Evolutionary conservation across 1,140 invertebrate species (phyloP).

Genomic region (Frieseomelitta varia): DNA sequence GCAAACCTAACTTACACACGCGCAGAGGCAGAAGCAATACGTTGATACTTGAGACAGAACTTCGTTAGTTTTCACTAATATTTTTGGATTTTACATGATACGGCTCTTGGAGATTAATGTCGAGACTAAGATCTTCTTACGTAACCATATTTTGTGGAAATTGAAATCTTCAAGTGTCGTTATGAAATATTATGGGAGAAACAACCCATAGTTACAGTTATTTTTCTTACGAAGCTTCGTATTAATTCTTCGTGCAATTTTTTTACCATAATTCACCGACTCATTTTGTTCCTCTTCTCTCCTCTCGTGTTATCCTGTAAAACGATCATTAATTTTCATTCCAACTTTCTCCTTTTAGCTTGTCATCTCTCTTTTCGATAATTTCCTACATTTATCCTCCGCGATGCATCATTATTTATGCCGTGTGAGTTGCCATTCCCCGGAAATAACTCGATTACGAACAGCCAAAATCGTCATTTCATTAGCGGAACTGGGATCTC

Average conservation of each 20-base stretch:
- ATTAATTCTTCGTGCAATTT: no score
- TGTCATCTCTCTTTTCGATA: not conserved
- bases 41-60: no score
- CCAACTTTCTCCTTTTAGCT: not conserved
- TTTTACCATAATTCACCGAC: no score
- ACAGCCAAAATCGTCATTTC: not conserved
- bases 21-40: no score
- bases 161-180: no score
- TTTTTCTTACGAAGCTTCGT: no score
- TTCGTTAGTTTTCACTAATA: no score
- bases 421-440: not conserved
- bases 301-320: not conserved
- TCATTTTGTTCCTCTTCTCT: not conserved
- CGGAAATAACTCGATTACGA: no score
- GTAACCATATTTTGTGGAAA: not conserved
- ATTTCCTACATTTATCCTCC: not conserved
- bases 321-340: not conserved
- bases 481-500: not conserved
- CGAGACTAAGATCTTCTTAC: not conserved
- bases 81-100: not conserved
- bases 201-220: no score
- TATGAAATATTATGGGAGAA: no score
- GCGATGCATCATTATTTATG: not conserved
- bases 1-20: no score
- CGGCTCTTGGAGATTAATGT: no score